Base-by-base conservation (phyloP, 2,888 invertebrate genomes). In the Andricus quercusramuli region DNA sequence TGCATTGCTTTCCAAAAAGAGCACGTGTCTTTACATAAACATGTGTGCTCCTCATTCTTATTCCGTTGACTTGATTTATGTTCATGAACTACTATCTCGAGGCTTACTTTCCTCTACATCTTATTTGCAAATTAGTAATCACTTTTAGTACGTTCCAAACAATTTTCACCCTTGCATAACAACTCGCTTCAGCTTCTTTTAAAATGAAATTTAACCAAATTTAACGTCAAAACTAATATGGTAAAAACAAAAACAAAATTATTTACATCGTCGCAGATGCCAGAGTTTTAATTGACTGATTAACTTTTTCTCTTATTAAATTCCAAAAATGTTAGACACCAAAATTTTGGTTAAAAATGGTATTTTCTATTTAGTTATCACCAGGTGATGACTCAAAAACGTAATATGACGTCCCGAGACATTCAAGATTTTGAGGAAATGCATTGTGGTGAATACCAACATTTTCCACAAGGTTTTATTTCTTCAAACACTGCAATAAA, bases 1-100 rank as follows among this genome's bases (percentile, higher is more conserved):
- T 90, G 77, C 95, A 95, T 88, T 96, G 96, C 85, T 94, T 94
- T 0, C 97, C 97, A 90, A 96, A 97, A 83, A 95, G 94, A 84
- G 94, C 94, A 65, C 97, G 94, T 85, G 95, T 95, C 91, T 95
- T 96, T 82, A 95, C 95, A 89, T 96, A 97, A 22, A 94, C 92
- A 88, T 94, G 95, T 84, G 92, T 92, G 29, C 93, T 89, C 85
- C 94, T 94, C 94, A 94, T 94, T 78, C 37, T 74, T 13, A 5
- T 13, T 37, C 9, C 17, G 1, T 74, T 74, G 51, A 37, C 11
- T 20, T n/a, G 17, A 13, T 74, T 44, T 3, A 70, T 2, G 5
- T 15, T 68, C 8, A 47, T 68, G 17, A 25, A 25, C 17, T 29
- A 17, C 8, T 70, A 17, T 37, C 9, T 20, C 11, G 44, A 47